A percentile compares a stretch with the other conserved stretches of the same genome.
Conservation (phyloP, 2,113 vertebrate genomes). For the Seriola dumerili region DNA sequence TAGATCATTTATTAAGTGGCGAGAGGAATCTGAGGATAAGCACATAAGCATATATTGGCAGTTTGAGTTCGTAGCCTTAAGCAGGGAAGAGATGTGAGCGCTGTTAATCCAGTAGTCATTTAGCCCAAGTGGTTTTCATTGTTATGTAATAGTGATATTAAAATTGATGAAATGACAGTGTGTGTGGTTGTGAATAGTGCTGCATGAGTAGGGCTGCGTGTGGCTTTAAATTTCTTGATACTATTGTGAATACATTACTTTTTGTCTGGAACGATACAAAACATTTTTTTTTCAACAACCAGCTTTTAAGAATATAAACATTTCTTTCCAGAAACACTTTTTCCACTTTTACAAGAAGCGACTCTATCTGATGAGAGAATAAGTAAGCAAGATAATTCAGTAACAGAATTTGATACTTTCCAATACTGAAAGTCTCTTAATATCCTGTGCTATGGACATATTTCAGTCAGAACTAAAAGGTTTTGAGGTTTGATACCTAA, state of each 20-base stretch:
- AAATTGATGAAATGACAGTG: conserved; percentile 9
- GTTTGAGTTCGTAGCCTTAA: conserved; percentile 20
- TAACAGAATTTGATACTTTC: no score
- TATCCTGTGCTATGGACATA: neutral
- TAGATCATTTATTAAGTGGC: conserved; percentile 5
- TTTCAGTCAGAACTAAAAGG: neutral
- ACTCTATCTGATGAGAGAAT: no score
- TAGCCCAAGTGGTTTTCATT: conserved; percentile 17
- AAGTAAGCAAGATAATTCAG: no score
- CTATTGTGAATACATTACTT: neutral
- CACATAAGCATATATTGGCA: conserved; percentile 27
- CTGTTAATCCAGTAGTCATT: conserved; percentile 17
- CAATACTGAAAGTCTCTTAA: neutral
- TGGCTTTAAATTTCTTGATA: neutral
- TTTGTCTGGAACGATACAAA: neutral
- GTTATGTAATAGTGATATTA: conserved; percentile 29
- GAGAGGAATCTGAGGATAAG: conserved; percentile 11
- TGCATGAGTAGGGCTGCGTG: neutral
- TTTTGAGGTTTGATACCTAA: neutral
- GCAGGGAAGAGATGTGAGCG: neutral
- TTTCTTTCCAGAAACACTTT: no score
- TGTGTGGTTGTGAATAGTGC: no score
- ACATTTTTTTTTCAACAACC: no score
- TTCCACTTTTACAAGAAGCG: no score
- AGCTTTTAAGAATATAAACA: no score